Evolutionary conservation across 2,113 vertebrate genomes (phyloP).

Genomic region (Gorsachius goisagi): DNA sequence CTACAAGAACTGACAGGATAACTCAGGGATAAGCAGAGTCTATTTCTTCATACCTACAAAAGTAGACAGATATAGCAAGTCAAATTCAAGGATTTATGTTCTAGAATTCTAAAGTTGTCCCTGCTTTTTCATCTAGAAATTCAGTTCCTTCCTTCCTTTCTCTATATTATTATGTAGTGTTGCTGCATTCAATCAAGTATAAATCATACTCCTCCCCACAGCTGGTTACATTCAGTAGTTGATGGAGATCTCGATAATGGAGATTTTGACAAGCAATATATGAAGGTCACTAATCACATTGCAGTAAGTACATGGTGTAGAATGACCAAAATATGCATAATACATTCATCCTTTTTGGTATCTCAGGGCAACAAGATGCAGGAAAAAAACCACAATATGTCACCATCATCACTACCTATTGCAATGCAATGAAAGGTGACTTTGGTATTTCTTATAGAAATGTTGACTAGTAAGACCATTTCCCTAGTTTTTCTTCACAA

Average conservation of each 20-base stretch:
- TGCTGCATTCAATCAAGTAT: not conserved
- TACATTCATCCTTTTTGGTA: not conserved
- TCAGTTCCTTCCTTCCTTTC: not conserved
- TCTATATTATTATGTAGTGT: not conserved
- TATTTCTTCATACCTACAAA: not conserved
- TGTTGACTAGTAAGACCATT: not conserved
- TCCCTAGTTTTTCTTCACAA: not conserved
- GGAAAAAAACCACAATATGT: not conserved
- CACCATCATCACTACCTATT: not conserved
- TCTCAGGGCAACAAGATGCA: not conserved
- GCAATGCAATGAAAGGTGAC: constrained; percentile 44
- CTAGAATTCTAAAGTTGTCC: not conserved
- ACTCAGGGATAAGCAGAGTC: not conserved
- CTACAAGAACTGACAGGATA: not conserved
- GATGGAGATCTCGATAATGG: not conserved
- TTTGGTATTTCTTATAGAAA: constrained; percentile 63
- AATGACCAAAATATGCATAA: not conserved
- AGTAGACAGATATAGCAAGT: not conserved
- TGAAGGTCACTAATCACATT: not conserved
- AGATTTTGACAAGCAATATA: not conserved
- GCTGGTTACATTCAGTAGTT: not conserved
- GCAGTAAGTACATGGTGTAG: not conserved
- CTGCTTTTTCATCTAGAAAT: not conserved
- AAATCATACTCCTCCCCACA: not conserved
- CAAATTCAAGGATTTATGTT: not conserved